Evolutionary conservation across 2,888 invertebrate genomes (phyloP), one percentile per base, ranked within the genome.

Genomic region (Pegoplata infirma): DNA sequence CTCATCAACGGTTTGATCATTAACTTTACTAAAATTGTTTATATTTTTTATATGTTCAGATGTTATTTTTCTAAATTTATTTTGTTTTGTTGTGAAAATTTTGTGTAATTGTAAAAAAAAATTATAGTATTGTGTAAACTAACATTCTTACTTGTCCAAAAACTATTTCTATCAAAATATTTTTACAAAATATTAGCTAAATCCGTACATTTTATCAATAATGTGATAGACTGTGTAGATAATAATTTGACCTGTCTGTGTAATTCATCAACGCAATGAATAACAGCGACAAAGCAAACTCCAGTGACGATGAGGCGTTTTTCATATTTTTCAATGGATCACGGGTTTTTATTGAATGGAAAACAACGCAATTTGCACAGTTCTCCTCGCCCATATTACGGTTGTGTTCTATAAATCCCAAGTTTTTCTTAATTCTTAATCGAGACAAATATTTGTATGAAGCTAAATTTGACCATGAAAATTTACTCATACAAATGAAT

Each of bases 401-500:
- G 7, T 64, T 80, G 5, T 80, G 80, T 44, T 76, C 76, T 3
- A 10, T 76, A 28, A 68, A 40, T n/a, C n/a, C 63, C 0, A 47
- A 23, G 5, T 12, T 36, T 53, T 76, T 68, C 28, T 47, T 80
- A 32, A 14, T 80, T 5, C 25, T 76, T 0, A 46, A 44, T 12
- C 55, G 61, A 47, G 55, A 73, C 25, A 73, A 80, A 21, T 55
- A 21, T 16, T 36, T 80, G 12, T 76, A 76, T 40, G 59, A 73
- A 25, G 76, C 72, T 32, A 73, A 40, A 53, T 68, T 80, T 58
- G 73, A 76, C 40, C 36, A 55, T 61, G 67, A 63, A 46, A 72
- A 63, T 8, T 68, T 59, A 63, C 56, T 44, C 16, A 32, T 87
- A 55, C 81, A 83, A 7, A 40, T 87, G 19, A 73, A 78, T n/a